A percentile compares a stretch with the other conserved stretches of the same genome.
These are phyloP conservation scores for Cavia aperea DNA, from an alignment of 2,113 vertebrate species.

Conservation along the genomic window DNA sequence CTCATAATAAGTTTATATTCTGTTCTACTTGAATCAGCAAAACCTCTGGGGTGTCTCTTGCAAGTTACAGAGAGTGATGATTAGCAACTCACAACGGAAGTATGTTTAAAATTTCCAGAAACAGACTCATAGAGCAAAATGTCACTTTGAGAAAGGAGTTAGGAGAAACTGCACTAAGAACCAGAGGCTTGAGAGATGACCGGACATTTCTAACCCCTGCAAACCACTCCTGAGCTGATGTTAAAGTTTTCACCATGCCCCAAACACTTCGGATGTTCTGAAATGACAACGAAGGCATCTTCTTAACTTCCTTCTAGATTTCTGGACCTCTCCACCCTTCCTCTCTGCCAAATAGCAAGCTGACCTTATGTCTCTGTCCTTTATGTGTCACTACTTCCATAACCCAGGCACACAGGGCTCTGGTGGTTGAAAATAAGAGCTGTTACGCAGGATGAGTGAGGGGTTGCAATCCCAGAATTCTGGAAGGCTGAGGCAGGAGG, in stretches of 20 bases:
- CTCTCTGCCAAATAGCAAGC: background rate
- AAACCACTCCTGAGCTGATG: rapidly evolving
- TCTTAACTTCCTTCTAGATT: too few relatives aligned
- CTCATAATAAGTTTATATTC: constrained; percentile 63
- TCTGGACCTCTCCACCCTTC: background rate
- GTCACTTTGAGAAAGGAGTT: background rate
- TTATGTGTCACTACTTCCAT: background rate
- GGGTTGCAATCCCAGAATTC: background rate
- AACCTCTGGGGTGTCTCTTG: constrained; percentile 48
- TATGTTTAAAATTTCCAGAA: background rate
- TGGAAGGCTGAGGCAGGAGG: background rate
- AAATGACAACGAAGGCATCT: rapidly evolving
- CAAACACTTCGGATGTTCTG: rapidly evolving
- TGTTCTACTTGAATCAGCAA: constrained; percentile 49
- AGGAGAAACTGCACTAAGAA: background rate
- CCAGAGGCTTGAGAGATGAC: background rate
- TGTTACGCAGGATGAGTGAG: background rate
- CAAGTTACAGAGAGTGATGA: constrained; percentile 34
- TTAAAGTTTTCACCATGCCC: background rate
- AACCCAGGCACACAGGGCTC: background rate
- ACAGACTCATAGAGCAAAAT: background rate
- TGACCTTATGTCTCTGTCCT: background rate
- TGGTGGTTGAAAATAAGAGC: background rate
- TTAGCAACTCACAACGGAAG: constrained; percentile 33
- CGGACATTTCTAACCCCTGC: too few relatives aligned